These are phyloP conservation scores for Cariama cristata DNA, from an alignment of 2,113 vertebrate genomes.

Conservation along the genomic window DNA sequence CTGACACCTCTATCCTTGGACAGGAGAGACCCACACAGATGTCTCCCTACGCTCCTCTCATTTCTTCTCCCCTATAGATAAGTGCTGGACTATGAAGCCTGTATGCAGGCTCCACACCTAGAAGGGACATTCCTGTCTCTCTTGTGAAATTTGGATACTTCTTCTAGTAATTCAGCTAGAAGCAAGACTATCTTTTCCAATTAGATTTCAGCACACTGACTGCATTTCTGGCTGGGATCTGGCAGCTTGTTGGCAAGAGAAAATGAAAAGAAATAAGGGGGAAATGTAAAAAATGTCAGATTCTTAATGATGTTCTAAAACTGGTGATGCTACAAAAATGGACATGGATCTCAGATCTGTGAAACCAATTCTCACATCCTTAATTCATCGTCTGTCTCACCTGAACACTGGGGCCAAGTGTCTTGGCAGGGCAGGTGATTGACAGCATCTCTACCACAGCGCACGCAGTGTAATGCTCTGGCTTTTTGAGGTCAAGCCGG, in stretches of 20 bases:
- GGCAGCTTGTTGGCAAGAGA: constrained; percentile 53
- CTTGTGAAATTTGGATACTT: constrained; percentile 18
- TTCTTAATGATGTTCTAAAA: constrained; percentile 53
- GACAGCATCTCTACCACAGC: neutral
- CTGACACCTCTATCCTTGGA: neutral
- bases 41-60: neutral
- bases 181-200: constrained; percentile 47
- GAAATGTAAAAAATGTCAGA: neutral
- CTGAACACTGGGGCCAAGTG: neutral
- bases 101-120: neutral
- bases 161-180: constrained; percentile 47
- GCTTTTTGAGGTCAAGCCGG: neutral
- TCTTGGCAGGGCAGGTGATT: neutral
- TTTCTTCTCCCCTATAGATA: neutral
- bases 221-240: constrained; percentile 22
- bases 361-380: neutral
- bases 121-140: neutral
- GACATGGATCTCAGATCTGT: neutral
- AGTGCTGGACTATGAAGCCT: neutral
- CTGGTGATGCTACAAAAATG: constrained; percentile 7
- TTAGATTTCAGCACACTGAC: constrained; percentile 39
- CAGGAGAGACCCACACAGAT: neutral
- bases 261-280: neutral
- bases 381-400: constrained; percentile 5
- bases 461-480: neutral